Percentiles rank a stretch among this genome's conserved stretches.
phyloP scores from a whole-genome alignment of 1,140 invertebrate species.

The Wasmannia auropunctata region DNA sequence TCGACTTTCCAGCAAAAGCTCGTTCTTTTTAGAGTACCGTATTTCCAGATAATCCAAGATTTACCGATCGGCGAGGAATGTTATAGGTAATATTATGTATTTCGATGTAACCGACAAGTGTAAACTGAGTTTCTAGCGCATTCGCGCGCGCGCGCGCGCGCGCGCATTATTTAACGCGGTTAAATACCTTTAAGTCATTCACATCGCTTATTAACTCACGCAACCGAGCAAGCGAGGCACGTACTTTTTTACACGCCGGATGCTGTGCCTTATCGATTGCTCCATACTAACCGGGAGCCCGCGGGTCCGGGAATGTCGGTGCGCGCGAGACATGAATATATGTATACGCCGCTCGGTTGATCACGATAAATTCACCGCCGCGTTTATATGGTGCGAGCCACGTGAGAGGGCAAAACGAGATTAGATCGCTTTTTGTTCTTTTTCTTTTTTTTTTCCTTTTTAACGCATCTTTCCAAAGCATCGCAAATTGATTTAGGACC shows the following conservation, averaged over 20 bases:
- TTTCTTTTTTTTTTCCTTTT: background rate
- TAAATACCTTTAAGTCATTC: slow-evolving; percentile 54
- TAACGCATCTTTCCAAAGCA: no score
- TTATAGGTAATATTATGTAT: background rate
- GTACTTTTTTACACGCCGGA: slow-evolving; percentile 45
- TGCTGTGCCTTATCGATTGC: slow-evolving; percentile 54
- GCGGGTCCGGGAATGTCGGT: slow-evolving; percentile 22
- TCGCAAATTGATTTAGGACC: background rate
- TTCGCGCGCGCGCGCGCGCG: background rate
- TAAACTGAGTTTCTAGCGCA: slow-evolving; percentile 32
- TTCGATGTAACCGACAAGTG: background rate
- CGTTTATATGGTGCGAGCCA: background rate
- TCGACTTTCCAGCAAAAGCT: no score
- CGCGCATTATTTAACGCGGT: slow-evolving; percentile 24
- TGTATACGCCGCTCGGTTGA: background rate
- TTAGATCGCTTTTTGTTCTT: no score
- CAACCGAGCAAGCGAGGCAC: slow-evolving; percentile 42
- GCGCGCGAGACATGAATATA: slow-evolving; percentile 18
- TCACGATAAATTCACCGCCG: background rate
- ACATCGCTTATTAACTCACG: slow-evolving; percentile 53
- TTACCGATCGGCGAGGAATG: background rate
- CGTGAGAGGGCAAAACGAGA: background rate
- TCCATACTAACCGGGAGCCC: slow-evolving; percentile 34
- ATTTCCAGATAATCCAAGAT: background rate
- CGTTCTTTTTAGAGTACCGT: background rate